These are phyloP conservation scores for Leptopilina boulardi DNA, from an alignment of 1,140 invertebrate species.

Conservation along the genomic window DNA sequence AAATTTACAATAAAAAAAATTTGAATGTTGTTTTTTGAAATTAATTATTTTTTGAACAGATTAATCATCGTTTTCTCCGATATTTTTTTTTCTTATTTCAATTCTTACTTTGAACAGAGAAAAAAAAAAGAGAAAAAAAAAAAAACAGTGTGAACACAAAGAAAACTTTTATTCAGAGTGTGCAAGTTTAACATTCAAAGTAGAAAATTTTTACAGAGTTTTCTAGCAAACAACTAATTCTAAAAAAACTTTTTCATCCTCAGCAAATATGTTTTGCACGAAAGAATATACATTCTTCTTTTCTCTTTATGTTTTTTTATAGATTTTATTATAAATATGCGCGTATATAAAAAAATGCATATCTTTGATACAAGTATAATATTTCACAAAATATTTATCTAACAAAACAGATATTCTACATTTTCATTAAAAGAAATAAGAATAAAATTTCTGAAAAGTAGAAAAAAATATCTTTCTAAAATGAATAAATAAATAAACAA, in stretches of 20 bases:
- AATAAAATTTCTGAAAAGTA: too few species aligned
- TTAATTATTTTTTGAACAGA: too few species aligned
- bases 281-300: background rate
- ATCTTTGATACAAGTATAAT: too few species aligned
- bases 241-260: background rate
- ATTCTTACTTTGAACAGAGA: background rate
- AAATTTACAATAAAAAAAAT: too few species aligned
- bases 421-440: background rate
- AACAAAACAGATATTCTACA: background rate
- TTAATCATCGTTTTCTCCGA: background rate
- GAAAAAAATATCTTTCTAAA: too few species aligned
- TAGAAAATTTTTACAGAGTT: background rate
- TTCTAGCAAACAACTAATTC: background rate
- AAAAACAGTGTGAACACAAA: background rate
- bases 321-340: background rate
- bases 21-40: too few species aligned
- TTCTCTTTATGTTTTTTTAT: background rate
- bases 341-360: too few species aligned
- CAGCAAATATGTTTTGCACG: background rate
- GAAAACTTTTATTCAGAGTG: background rate
- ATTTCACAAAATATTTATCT: too few species aligned
- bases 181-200: background rate
- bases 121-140: too few species aligned
- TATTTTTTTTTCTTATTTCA: background rate
- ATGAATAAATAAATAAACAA: too few species aligned